Evolutionary conservation across 64 coral and sea anemone species (phyloP).

Genomic region (Montipora efflorescens): DNA sequence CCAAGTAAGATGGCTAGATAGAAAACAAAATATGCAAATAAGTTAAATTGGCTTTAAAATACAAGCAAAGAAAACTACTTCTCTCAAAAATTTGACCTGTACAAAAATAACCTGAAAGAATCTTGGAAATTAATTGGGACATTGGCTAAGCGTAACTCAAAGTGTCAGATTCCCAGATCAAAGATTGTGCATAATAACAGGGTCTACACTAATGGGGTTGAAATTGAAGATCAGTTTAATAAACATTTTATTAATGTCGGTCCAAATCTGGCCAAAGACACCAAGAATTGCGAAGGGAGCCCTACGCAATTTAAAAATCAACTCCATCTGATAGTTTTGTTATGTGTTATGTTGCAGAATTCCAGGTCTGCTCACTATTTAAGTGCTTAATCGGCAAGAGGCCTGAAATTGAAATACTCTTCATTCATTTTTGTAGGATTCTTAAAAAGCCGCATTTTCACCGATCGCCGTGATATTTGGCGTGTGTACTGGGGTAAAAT

Average conservation of each 20-base stretch:
- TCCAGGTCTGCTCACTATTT: slow-evolving; percentile 24
- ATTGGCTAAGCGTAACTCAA: slow-evolving; percentile 64
- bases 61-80: slow-evolving; percentile 51
- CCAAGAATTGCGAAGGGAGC: background rate
- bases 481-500: too few species aligned
- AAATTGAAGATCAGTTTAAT: slow-evolving; percentile 79
- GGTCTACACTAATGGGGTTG: slow-evolving; percentile 23
- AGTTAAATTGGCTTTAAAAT: background rate
- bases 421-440: too few species aligned
- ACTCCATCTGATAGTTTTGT: slow-evolving; percentile 42
- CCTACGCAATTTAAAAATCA: slow-evolving; percentile 1
- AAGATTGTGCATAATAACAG: slow-evolving; percentile 45
- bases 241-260: slow-evolving; percentile 66
- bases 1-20: too few species aligned
- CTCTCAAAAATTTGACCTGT: slow-evolving; percentile 25
- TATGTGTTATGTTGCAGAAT: slow-evolving; percentile 36
- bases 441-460: too few species aligned
- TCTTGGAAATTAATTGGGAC: background rate
- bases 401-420: too few species aligned
- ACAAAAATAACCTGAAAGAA: slow-evolving; percentile 57
- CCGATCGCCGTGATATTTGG: too few species aligned
- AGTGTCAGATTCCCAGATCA: slow-evolving; percentile 49
- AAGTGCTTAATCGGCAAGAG: too few species aligned
- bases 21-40: too few species aligned
- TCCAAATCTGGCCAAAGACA: slow-evolving; percentile 52